Base-by-base conservation (phyloP, 2,888 invertebrate genomes). In the Leucozona laternaria region DNA sequence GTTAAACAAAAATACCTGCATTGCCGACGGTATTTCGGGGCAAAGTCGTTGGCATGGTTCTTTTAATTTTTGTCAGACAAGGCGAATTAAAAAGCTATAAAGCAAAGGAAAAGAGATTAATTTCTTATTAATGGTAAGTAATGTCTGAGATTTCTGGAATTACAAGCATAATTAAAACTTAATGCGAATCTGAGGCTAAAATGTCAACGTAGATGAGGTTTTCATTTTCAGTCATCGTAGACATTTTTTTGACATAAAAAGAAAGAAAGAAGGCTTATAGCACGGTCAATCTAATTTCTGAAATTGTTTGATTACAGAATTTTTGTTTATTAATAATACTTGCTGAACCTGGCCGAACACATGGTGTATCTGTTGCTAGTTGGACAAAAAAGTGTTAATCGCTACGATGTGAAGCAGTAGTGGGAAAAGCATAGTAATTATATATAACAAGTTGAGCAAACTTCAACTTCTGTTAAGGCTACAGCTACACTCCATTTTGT, bases 31-130 rank as follows among this genome's bases (percentile, higher is more conserved):
- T 40, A 60, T 17, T 28, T 17, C 31, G 20, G 62, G 13, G 17
- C 6, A 25, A 20, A 58, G 70, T 62, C 25, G 57, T 64, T 79
- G 64, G 75, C 75, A 76, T 76, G 62, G 64, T 75, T 76, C 34
- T 40, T 40, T 20, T 15, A 17, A 5, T 20, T 15, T 58, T 57
- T 17, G 15, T 8, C 17, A 31, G 31, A 17, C 57, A 34, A 34
- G 17, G 17, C 57, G 17, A 57, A 57, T 57, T 57, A 34, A 57
- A 57, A 17, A 6, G 11, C 40, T 40, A 40, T 53, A 37, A 37
- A 53, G 15, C 6, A 55, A 55, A 31, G 3, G 31, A 28, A 53
- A 28, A 25, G 0, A 22, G 2, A 22, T 50, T 6, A 15, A 50
- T 25, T 10, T 55, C 7, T 55, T 28, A 55, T 28, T 57, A 31